phyloP scores from a whole-genome alignment of 2,797 vertebrate species.

The Spatula clypeata region DNA sequence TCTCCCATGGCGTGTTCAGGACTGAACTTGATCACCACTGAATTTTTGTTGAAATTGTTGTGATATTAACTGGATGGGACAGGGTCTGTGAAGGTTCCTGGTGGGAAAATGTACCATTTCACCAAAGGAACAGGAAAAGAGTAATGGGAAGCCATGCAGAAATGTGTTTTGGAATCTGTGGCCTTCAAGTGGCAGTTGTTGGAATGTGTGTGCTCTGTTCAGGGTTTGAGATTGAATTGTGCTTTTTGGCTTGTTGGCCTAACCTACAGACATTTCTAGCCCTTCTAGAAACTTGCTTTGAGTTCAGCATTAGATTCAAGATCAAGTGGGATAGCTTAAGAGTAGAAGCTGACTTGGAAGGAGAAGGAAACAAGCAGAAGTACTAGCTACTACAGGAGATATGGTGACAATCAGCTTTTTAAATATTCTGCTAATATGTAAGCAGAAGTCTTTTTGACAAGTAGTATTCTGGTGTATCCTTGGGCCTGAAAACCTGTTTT shows the following conservation, averaged over 20 bases:
- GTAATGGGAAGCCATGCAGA: neutral
- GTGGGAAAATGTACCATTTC: neutral
- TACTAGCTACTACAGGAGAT: neutral
- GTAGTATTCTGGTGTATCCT: neutral
- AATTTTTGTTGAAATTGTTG: neutral
- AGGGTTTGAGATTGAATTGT: neutral
- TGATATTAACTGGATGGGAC: neutral
- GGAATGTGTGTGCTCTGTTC: neutral
- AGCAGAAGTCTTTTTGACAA: neutral
- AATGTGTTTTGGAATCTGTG: neutral
- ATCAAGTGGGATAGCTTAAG: fast-evolving
- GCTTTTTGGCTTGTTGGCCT: neutral
- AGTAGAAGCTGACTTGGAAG: neutral
- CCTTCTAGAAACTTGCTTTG: neutral
- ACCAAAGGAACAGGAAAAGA: neutral
- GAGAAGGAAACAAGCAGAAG: neutral
- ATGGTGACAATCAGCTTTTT: neutral
- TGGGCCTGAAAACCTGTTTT: neutral
- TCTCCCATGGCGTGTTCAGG: neutral
- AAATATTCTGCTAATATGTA: neutral
- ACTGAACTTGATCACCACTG: neutral
- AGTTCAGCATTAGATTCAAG: neutral
- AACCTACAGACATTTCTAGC: neutral
- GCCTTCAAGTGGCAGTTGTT: neutral
- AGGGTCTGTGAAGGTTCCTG: neutral